Base-by-base conservation (phyloP, 2,113 vertebrate species). In the Scomber japonicus region DNA sequence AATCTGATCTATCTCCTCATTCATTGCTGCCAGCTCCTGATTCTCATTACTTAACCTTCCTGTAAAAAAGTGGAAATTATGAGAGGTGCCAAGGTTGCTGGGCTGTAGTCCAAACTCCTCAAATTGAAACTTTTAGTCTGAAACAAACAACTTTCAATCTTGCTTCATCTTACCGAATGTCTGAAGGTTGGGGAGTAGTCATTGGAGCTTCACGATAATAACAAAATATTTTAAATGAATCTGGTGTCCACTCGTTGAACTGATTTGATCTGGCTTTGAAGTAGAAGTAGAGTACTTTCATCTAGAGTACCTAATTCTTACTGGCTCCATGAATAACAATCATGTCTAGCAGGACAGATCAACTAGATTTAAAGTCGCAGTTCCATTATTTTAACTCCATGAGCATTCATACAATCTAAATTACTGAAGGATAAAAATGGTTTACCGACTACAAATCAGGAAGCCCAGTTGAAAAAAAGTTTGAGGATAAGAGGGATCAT, bases 401-500 rank as follows among this genome's bases (percentile, higher is more conserved):
- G n/a, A 74, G 10, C 7, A 3, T 53, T 46, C 14, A 48, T 46
- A 6, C 14, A 14, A 35, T 61, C 21, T 30, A 16, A 72, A 72
- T 66, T 51, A 46, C 48, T 53, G n/a, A 40, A 45, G 21, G 31
- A 40, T 40, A 40, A 40, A 40, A 40, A 40, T 40, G 35, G 35
- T 40, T 40, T 40, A 40, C 35, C 35, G 8, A 40, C 15, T 56
- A 11, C 31, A 21, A 56, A 30, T 80, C 30, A 82, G 19, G 54
- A 75, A 57, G 53, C 12, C 40, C 12, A 55, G 60, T 15, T n/a
- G 49, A 14, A 45, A 51, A 53, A 35, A 55, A 30, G 31, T 17
- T 16, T 27, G 24, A 13, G 57, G 61, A 77, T 63, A 49, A 65
- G 40, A 69, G 82, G 86, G 80, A 62, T 81, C 4, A 54, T 71